phyloP scores from a whole-genome alignment of 2,113 vertebrate species.

The Phainopepla nitens region DNA sequence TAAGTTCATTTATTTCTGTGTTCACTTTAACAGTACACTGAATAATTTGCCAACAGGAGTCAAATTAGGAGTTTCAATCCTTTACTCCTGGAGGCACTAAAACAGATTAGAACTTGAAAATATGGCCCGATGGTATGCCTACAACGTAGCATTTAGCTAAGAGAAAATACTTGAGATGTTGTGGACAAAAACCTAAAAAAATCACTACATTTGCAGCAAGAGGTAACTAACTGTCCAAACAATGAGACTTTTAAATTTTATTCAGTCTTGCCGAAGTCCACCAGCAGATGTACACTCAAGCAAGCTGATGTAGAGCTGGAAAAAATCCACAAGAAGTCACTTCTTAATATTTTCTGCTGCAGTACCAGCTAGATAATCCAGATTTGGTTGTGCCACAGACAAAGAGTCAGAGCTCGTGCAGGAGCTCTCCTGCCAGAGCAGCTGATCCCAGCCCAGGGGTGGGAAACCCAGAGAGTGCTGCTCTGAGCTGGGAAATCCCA shows the following conservation, averaged over 20 bases:
- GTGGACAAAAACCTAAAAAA: background rate
- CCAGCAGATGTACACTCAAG: accelerated
- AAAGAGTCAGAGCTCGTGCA: accelerated
- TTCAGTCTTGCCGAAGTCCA: accelerated
- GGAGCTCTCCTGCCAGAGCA: background rate
- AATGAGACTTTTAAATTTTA: background rate
- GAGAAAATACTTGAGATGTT: background rate
- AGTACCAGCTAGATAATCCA: accelerated
- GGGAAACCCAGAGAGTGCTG: background rate
- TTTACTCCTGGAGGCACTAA: background rate
- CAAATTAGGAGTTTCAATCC: background rate
- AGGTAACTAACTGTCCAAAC: background rate
- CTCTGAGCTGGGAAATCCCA: background rate
- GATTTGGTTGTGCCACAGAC: background rate
- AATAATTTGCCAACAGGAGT: background rate
- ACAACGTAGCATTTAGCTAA: background rate
- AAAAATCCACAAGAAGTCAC: background rate
- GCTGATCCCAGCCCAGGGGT: background rate
- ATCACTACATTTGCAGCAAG: background rate
- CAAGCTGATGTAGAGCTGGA: background rate
- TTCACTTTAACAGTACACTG: background rate
- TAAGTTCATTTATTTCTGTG: background rate
- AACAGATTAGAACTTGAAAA: background rate
- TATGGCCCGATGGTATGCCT: background rate
- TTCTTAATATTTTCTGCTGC: background rate